phyloP scores from a whole-genome alignment of 2,888 invertebrate genomes.

The Ptilodon capucinus region DNA sequence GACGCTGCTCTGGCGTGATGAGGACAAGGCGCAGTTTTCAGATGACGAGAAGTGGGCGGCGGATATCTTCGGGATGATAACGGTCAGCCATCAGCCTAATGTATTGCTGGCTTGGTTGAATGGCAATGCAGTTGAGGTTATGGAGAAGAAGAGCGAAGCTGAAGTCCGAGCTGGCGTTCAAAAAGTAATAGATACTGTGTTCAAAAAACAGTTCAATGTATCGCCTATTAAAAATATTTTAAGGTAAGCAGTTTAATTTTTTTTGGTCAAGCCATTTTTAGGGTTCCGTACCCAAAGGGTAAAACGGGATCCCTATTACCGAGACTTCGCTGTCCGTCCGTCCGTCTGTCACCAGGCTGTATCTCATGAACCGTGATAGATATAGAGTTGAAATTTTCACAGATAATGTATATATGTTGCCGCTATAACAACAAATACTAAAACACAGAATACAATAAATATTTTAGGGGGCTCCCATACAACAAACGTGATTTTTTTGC shows the following conservation, averaged over 20 bases:
- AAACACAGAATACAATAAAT: no score
- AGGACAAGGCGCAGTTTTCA: slow-evolving; percentile 74
- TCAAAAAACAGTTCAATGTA: slow-evolving; percentile 74
- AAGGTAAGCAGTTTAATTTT: slow-evolving; percentile 59
- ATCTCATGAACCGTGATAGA: no score
- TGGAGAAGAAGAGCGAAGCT: slow-evolving; percentile 82
- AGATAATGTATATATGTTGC: no score
- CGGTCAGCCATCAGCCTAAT: slow-evolving; percentile 83
- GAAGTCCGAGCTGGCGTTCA: slow-evolving; percentile 79
- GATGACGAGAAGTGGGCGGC: slow-evolving; percentile 81
- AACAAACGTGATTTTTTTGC: no score
- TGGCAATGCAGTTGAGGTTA: slow-evolving; percentile 82
- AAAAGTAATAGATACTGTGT: slow-evolving; percentile 79
- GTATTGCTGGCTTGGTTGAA: slow-evolving; percentile 86
- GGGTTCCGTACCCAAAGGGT: no score
- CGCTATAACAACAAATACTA: no score
- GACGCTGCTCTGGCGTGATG: slow-evolving; percentile 80
- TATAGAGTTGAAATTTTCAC: no score
- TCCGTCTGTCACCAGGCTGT: no score
- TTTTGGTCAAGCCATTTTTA: no score
- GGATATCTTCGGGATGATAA: slow-evolving; percentile 83
- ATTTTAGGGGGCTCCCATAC: no score
- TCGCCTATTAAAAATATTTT: slow-evolving; percentile 76
- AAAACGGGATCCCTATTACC: no score
- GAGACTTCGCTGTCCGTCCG: no score